Evolutionary conservation across 2,888 invertebrate species (phyloP), one percentile per base, ranked within the genome.

Genomic region (Pardosa pseudoannulata): DNA sequence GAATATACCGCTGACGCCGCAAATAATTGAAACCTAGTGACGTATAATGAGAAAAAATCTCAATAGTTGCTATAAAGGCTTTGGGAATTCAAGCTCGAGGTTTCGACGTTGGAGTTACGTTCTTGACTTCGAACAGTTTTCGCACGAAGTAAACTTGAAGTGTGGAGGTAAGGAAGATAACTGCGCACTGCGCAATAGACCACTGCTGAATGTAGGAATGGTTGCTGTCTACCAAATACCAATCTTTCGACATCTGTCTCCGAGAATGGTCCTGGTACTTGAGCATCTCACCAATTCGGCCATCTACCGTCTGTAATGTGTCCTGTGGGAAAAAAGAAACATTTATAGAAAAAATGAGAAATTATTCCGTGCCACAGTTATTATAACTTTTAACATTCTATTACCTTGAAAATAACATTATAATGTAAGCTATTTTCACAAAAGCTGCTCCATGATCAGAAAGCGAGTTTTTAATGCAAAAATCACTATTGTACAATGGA

Each of bases 101-200:
- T 71, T 88, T 88, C 28, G 88, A 74, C 1, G 88, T 88, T 7
- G 88, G 88, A 39, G 88, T 88, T n/a, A 88, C 88, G 72, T 89
- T 90, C 91, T 95, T 96, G 0, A 95, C 94, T 90, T 96, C 95
- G 67, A 98, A 98, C 13, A 98, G 92, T 92, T 96, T 96, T 89
- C 96, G 94, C 16, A 98, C 95, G 91, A 97, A 97, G 91, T 95
- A 96, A 0, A 97, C 97, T 92, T 96, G 96, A 70, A 95, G 91
- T 0, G 95, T 93, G 11, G 96, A 96, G 0, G 97, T 96, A 0
- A 94, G 93, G 71, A 95, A 92, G 88, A 98, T 96, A 0, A 97
- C 95, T 31, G 95, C 82, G 89, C 97, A 96, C 93, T 98, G 97
- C 73, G 95, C 93, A 1, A 97, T 90, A 0, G 98, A 98, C 96